phyloP scores from a whole-genome alignment of 2,888 invertebrate species.

The Melanostoma scalare region DNA sequence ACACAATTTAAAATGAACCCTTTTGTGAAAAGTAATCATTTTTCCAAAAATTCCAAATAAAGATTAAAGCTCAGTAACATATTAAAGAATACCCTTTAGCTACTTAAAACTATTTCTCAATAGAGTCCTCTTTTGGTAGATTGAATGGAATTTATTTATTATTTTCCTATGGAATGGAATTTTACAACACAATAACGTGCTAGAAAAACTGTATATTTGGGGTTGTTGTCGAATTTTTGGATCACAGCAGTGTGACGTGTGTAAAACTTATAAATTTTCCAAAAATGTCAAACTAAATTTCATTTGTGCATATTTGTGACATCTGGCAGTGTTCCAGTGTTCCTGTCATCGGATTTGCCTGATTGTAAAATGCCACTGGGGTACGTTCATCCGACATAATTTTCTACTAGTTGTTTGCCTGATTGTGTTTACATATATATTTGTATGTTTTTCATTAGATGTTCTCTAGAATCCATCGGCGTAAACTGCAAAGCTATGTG shows the following conservation, averaged over 20 bases:
- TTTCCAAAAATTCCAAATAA: too few species aligned
- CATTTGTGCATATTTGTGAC: slow-evolving; percentile 64
- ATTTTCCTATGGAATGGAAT: too few species aligned
- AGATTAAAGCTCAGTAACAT: too few species aligned
- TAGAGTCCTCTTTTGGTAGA: too few species aligned
- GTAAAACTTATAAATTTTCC: slow-evolving; percentile 58
- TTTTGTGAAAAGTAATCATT: too few species aligned
- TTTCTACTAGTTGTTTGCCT: slow-evolving; percentile 19
- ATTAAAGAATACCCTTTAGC: too few species aligned
- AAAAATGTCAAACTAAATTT: slow-evolving; percentile 69
- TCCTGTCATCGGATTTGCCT: slow-evolving; percentile 54
- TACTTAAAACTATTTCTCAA: too few species aligned
- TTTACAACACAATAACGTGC: too few species aligned
- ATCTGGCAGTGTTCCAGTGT: slow-evolving; percentile 59
- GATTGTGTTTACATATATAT: not conserved
- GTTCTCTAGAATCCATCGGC: slow-evolving; percentile 19
- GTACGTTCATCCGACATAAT: slow-evolving; percentile 27
- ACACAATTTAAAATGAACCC: too few species aligned
- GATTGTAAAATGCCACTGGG: slow-evolving; percentile 19
- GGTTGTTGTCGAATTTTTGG: too few species aligned
- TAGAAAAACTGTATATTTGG: too few species aligned
- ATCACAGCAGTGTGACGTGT: slow-evolving; percentile 17
- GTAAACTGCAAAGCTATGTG: slow-evolving; percentile 18
- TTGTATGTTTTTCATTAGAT: slow-evolving; percentile 20
- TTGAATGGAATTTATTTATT: too few species aligned